Conservation (phyloP, 2,797 vertebrate genomes). For the Streptopelia turtur region DNA sequence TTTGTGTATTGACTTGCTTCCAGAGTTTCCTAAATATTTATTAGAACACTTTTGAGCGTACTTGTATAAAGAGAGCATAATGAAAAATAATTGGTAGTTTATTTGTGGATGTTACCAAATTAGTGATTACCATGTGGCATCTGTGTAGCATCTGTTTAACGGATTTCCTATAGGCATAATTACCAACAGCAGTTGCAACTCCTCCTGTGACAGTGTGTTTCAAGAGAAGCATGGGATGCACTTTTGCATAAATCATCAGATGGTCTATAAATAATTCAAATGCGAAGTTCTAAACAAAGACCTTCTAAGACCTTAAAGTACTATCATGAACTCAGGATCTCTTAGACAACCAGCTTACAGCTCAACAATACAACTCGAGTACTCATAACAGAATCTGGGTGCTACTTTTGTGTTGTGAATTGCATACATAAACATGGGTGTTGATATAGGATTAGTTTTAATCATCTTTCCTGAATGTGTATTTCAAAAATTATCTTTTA, state of each 20-base stretch:
- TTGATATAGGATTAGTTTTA: background rate
- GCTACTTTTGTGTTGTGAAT: background rate
- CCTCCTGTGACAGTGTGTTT: background rate
- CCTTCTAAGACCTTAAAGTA: background rate
- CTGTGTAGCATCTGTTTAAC: slow-evolving; percentile 5
- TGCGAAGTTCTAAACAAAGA: background rate
- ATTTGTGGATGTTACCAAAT: background rate
- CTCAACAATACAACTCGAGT: background rate
- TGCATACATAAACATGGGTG: background rate
- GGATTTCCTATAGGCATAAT: background rate
- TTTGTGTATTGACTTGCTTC: background rate
- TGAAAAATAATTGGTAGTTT: background rate
- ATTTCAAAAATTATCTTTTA: background rate
- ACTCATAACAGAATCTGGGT: background rate
- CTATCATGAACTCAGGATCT: background rate
- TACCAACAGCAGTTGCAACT: background rate
- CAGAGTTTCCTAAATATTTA: background rate
- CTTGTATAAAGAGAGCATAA: background rate
- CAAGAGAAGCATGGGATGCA: background rate
- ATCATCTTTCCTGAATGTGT: background rate
- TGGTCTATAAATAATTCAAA: slow-evolving; percentile 15
- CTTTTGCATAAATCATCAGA: slow-evolving; percentile 25
- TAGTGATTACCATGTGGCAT: background rate
- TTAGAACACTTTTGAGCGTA: background rate
- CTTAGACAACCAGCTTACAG: background rate